Conservation (phyloP, 1,140 invertebrate genomes). For the Zaprionus taronus region DNA sequence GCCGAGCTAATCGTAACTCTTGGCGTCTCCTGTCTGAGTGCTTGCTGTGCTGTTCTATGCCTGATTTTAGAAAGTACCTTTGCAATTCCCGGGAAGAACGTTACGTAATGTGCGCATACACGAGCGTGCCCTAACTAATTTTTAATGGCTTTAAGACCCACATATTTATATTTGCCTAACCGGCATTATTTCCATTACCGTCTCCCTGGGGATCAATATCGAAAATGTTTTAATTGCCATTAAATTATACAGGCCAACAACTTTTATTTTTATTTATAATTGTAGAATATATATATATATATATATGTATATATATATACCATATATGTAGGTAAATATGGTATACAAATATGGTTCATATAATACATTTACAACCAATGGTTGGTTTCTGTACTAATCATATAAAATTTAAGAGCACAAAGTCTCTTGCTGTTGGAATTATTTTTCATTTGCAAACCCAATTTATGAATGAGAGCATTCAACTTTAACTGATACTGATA, state of each 20-base stretch:
- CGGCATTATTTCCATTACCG: background rate
- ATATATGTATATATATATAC: too few relatives aligned
- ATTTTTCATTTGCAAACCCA: too few relatives aligned
- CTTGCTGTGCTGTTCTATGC: constrained; percentile 61
- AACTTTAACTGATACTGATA: too few relatives aligned
- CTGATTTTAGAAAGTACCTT: constrained; percentile 26
- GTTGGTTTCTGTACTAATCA: too few relatives aligned
- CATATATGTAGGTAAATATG: too few relatives aligned
- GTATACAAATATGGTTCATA: too few relatives aligned
- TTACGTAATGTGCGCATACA: constrained; percentile 9
- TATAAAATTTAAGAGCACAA: too few relatives aligned
- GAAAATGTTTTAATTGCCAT: background rate
- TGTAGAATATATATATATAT: too few relatives aligned
- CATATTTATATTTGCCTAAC: constrained; percentile 11
- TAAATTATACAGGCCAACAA: background rate
- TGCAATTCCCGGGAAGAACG: constrained; percentile 12
- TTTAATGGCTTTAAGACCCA: background rate
- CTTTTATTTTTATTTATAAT: background rate
- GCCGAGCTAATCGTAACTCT: constrained; percentile 12
- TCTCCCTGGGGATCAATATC: background rate
- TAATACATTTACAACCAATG: too few relatives aligned
- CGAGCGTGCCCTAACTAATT: constrained; percentile 2
- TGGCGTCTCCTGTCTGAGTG: constrained; percentile 66
- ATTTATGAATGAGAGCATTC: too few relatives aligned
- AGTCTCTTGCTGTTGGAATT: too few relatives aligned